These are phyloP conservation scores for Holothuria leucospilota DNA, from an alignment of 53 echinoderm and acorn worm species.

Conservation along the genomic window DNA sequence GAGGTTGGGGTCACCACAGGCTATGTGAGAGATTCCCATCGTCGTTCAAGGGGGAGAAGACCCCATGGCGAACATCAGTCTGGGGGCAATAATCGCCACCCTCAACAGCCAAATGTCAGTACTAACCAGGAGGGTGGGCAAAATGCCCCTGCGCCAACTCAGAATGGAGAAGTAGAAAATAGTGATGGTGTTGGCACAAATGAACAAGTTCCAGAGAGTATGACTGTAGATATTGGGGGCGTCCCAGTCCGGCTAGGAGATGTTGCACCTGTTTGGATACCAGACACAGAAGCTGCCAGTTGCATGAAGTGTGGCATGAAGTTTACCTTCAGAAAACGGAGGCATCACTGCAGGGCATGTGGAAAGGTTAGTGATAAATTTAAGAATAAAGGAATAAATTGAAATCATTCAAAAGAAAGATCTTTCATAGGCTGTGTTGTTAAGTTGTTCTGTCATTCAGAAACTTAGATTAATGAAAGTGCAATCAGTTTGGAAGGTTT, in stretches of 20 bases:
- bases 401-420: no score
- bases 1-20: constrained; percentile 48
- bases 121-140: neutral
- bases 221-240: constrained; percentile 36
- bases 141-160: neutral
- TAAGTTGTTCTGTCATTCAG: no score
- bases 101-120: constrained; percentile 16
- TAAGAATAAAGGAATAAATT: no score
- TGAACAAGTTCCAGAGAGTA: constrained; percentile 10
- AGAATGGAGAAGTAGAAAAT: constrained; percentile 41
- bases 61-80: neutral
- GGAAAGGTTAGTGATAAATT: constrained; percentile 79
- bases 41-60: constrained; percentile 25
- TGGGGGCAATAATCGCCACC: neutral
- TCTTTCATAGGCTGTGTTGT: no score
- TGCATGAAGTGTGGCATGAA: constrained; percentile 90
- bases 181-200: neutral
- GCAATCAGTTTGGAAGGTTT: no score
- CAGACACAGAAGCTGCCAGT: constrained; percentile 81
- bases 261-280: constrained; percentile 95
- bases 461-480: no score
- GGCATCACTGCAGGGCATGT: constrained; percentile 98
- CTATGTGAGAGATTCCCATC: constrained; percentile 23
- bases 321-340: constrained; percentile 95
- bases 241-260: constrained; percentile 75